A percentile compares a stretch with the other conserved stretches of the same genome.
Evolutionary conservation across 2,113 vertebrate species (phyloP).

Genomic region (Pseudopipra pipra): DNA sequence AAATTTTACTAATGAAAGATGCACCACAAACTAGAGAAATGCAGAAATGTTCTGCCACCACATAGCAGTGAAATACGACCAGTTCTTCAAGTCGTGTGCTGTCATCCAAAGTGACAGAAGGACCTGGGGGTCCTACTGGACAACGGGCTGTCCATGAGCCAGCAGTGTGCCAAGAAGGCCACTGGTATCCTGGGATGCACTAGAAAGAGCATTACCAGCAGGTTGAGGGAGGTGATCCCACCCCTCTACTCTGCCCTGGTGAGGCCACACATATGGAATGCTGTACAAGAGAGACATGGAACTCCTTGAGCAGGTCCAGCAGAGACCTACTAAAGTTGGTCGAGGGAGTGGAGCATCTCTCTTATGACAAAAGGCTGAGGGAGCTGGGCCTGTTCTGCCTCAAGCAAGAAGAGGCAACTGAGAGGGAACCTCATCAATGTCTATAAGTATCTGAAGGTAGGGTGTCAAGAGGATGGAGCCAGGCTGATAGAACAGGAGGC

Average conservation of each 20-base stretch:
- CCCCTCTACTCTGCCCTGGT: not conserved
- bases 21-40: not conserved
- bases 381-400: not conserved
- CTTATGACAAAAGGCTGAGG: not conserved
- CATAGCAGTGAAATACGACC: not conserved
- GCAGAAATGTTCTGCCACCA: not conserved
- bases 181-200: not conserved
- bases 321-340: not conserved
- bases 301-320: not conserved
- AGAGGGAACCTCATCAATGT: not conserved
- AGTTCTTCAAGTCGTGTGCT: not conserved
- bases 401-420: rapidly evolving
- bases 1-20: not conserved
- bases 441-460: not conserved
- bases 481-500: not conserved
- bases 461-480: not conserved
- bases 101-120: not conserved
- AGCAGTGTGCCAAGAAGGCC: not conserved
- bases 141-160: not conserved
- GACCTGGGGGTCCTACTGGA: not conserved
- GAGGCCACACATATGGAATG: not conserved
- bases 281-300: not conserved
- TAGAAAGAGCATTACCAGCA: not conserved
- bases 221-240: not conserved
- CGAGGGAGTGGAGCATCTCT: not conserved